Base-by-base conservation (phyloP, 2,888 invertebrate species). In the Ischnura elegans region DNA sequence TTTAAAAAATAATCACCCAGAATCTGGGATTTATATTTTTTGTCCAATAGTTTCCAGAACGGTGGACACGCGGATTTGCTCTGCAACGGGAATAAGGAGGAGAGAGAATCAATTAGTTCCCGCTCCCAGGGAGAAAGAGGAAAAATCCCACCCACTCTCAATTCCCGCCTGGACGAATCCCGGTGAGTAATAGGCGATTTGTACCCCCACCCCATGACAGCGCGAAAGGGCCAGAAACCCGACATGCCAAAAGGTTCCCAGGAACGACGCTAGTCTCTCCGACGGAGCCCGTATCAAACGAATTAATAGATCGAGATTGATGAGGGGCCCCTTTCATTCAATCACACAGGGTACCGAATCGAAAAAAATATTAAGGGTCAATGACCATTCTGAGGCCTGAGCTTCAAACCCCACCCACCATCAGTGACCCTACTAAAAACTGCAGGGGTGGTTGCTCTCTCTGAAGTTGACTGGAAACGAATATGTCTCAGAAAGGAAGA, bases 121-220 rank as follows among this genome's bases (percentile, higher is more conserved):
- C 76, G n/a, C 36, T 13, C 29, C 8, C 36, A 51, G 51, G 19
- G 51, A 10, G 51, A 51, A 36, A 36, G 36, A 76, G 76, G 36
- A 36, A 76, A 76, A 76, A 76, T 76, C 76, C 76, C 13, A 5
- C 29, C 76, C 66, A 29, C n/a, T 66, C 29, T 29, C 66, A 21
- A 66, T 76, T 5, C 36, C 76, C 76, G 10, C 36, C 76, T 36
- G 76, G 36, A 29, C 76, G 25, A 36, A 76, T 36, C 16, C 76
- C 76, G 76, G 36, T 36, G 76, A 76, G 13, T 76, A 76, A 76
- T 76, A 76, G 76, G 13, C 76, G 76, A 76, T 76, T 76, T 36
- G 76, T 36, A 29, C 36, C 76, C 76, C 76, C 2, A 8, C 13
- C 36, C 76, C 76, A 6, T 36, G 36, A 8, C 36, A 8, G n/a